Evolutionary conservation across 2,113 vertebrate species (phyloP).

Genomic region (Mohoua ochrocephala): DNA sequence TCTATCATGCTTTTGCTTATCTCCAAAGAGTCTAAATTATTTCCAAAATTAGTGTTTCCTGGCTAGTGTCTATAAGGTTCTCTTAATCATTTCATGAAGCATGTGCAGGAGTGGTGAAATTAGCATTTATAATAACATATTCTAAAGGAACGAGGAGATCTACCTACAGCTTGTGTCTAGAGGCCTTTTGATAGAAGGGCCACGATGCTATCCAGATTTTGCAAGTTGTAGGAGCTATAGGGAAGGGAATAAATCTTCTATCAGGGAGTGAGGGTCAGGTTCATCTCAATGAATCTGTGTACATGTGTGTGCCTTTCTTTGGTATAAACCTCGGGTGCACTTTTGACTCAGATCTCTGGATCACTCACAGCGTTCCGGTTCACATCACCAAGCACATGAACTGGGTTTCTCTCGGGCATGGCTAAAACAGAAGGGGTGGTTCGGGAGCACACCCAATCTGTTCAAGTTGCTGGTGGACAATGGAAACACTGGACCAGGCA

Average conservation of each 20-base stretch:
- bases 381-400: background rate
- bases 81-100: background rate
- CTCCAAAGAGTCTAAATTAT: background rate
- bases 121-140: background rate
- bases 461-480: background rate
- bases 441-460: background rate
- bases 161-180: background rate
- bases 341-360: background rate
- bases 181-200: background rate
- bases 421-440: background rate
- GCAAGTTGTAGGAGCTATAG: background rate
- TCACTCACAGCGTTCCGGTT: background rate
- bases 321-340: background rate
- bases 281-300: background rate
- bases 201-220: background rate
- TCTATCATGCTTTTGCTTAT: background rate
- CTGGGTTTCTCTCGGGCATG: background rate
- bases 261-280: background rate
- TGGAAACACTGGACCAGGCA: background rate
- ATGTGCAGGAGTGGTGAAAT: background rate
- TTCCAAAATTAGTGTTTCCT: background rate
- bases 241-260: background rate
- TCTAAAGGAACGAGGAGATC: background rate
- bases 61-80: background rate
- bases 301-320: rapidly evolving